Base-by-base conservation (phyloP, 1,140 invertebrate species). In the Tetraneura akinire region DNA sequence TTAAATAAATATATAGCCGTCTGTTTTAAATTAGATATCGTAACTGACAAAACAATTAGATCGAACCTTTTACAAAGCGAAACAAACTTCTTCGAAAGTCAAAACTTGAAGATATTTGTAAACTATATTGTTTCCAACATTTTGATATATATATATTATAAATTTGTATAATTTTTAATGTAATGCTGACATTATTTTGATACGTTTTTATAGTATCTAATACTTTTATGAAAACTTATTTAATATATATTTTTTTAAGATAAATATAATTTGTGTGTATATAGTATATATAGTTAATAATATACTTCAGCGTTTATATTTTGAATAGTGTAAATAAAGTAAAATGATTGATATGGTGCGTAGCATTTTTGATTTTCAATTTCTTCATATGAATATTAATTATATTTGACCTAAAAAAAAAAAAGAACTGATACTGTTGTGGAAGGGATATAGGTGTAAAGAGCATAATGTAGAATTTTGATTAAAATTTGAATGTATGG, bases 331-430 rank as follows among this genome's bases (percentile, higher is more conserved):
- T 6, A 74, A 74, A 74, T 74, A 53, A 74, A 37, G 47, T 42
- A 74, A 21, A 74, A 53, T 74, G 71, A 51, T 32, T 29, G 53
- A 57, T 53, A 53, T 9, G 49, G 49, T 57, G 11, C 26, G 23
- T 74, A 74, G 53, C 47, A n/a, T 74, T 74, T 74, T 74, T 37
- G 71, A 74, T 74, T 68, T 68, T 68, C 37, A 68, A 68, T 68
- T 68, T 45, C 45, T 4, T 37, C 3, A n/a, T 68, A 68, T 45
- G 64, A 68, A 68, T 68, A 68, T 68, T 45, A 45, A 68, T 68
- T 47, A 45, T 45, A n/a, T 68, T 66, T 16, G 49, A 60, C n/a
- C 32, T 53, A n/a, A 74, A 53, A 53, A 53, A 29, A 74, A 60
- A 23, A 45, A 68, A 42, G 13, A n/a, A n/a, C n/a, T n/a, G n/a